These are phyloP conservation scores for Dyspetes luteomarginatus DNA, from an alignment of 2,888 invertebrate genomes.

Conservation along the genomic window DNA sequence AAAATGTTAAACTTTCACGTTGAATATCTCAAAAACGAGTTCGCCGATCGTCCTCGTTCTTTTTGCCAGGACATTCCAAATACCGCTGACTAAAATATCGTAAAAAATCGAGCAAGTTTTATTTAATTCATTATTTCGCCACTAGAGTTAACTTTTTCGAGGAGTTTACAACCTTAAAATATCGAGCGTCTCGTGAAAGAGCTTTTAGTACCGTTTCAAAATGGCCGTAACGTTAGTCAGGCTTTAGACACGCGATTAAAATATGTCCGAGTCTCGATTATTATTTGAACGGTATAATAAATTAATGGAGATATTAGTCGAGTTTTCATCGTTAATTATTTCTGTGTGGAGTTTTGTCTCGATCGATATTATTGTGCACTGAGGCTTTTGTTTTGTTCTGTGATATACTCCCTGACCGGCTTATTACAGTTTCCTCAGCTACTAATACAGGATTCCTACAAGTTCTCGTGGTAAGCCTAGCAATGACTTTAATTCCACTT, in stretches of 20 bases:
- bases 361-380: not conserved
- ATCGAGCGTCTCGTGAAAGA: slow-evolving; percentile 35
- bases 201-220: slow-evolving; percentile 71
- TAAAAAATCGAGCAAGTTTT: not conserved
- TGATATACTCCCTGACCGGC: slow-evolving; percentile 9
- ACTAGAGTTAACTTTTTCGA: not conserved
- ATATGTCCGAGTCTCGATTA: slow-evolving; percentile 11
- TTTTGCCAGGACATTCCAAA: not conserved
- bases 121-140: not conserved
- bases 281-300: no score
- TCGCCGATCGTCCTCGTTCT: not conserved
- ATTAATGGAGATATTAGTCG: not conserved
- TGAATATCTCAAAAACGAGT: not conserved
- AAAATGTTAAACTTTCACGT: not conserved
- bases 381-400: not conserved
- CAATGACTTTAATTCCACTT: slow-evolving; percentile 7
- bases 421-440: slow-evolving; percentile 7
- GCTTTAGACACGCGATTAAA: slow-evolving; percentile 52
- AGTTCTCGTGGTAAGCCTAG: not conserved
- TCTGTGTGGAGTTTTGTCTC: not conserved
- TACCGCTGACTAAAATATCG: not conserved
- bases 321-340: not conserved
- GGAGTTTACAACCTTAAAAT: slow-evolving; percentile 27
- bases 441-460: not conserved
- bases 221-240: slow-evolving; percentile 76